phyloP scores from a whole-genome alignment of 2,113 vertebrate genomes.

The Tenrec ecaudatus region DNA sequence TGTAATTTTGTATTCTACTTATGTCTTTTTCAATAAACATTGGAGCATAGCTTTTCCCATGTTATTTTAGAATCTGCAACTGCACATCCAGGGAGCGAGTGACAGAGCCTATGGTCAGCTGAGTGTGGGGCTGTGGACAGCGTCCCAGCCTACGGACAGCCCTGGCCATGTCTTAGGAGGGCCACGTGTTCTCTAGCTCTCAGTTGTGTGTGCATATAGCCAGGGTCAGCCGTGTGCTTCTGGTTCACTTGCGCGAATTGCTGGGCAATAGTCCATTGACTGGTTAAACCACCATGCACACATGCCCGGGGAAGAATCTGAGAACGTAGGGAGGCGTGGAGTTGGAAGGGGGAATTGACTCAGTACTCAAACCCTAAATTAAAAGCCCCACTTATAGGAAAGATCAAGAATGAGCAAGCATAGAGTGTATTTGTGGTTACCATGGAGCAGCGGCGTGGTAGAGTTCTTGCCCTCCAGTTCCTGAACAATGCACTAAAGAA shows the following conservation, averaged over 20 bases:
- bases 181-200: neutral
- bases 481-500: neutral
- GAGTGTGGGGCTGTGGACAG: neutral
- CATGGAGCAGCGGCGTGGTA: neutral
- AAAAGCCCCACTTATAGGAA: neutral
- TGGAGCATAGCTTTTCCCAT: neutral
- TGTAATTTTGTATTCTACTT: constrained; percentile 59
- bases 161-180: too few species aligned
- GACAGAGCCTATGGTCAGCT: neutral
- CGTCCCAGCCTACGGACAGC: too few species aligned
- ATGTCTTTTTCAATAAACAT: constrained; percentile 34
- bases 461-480: neutral
- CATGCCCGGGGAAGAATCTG: neutral
- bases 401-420: neutral
- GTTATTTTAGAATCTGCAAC: neutral
- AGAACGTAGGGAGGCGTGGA: neutral
- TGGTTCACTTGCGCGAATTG: neutral
- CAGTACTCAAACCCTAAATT: neutral
- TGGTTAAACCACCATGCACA: neutral
- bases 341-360: neutral
- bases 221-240: neutral
- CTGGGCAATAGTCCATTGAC: neutral
- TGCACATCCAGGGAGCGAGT: neutral
- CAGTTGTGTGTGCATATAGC: neutral
- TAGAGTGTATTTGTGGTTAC: neutral